A percentile compares a stretch with the other conserved stretches of the same genome.
phyloP scores from a whole-genome alignment of 2,888 invertebrate species.

The Drosophila mettleri region DNA sequence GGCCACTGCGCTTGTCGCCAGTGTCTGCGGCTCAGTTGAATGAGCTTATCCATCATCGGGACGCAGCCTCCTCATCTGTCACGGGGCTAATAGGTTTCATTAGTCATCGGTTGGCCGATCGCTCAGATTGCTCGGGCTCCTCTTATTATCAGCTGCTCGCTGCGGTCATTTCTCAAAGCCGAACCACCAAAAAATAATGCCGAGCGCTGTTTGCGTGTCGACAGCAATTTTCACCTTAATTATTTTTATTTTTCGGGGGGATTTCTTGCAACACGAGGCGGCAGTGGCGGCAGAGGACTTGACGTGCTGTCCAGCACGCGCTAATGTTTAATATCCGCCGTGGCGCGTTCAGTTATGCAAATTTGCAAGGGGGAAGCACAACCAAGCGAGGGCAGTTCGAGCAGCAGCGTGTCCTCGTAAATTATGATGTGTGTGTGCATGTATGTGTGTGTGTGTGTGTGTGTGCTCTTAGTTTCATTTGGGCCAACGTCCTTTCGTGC shows the following conservation, averaged over 20 bases:
- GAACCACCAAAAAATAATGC: slow-evolving; percentile 29
- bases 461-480: slow-evolving; percentile 59
- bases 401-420: slow-evolving; percentile 75
- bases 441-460: slow-evolving; percentile 40
- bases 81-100: slow-evolving; percentile 79
- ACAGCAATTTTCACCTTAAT: slow-evolving; percentile 81
- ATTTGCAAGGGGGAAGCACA: slow-evolving; percentile 58
- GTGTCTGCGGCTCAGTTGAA: slow-evolving; percentile 55
- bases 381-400: slow-evolving; percentile 51
- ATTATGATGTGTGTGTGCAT: slow-evolving; percentile 50
- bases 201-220: slow-evolving; percentile 66
- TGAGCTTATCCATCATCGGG: slow-evolving; percentile 77
- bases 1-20: slow-evolving; percentile 50
- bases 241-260: slow-evolving; percentile 56
- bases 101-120: slow-evolving; percentile 61
- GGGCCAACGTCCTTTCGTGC: slow-evolving; percentile 78
- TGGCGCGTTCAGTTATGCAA: slow-evolving; percentile 78
- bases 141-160: slow-evolving; percentile 57
- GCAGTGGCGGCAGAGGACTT: slow-evolving; percentile 3
- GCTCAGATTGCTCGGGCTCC: slow-evolving; percentile 16
- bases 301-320: slow-evolving; percentile 74
- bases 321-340: slow-evolving; percentile 78
- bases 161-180: slow-evolving; percentile 69
- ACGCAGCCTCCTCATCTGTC: slow-evolving; percentile 69
- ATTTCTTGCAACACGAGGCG: slow-evolving; percentile 22